Percentiles rank a stretch among this genome's conserved stretches.
Evolutionary conservation across 2,113 vertebrate genomes (phyloP).

Genomic region (Tragelaphus strepsiceros): DNA sequence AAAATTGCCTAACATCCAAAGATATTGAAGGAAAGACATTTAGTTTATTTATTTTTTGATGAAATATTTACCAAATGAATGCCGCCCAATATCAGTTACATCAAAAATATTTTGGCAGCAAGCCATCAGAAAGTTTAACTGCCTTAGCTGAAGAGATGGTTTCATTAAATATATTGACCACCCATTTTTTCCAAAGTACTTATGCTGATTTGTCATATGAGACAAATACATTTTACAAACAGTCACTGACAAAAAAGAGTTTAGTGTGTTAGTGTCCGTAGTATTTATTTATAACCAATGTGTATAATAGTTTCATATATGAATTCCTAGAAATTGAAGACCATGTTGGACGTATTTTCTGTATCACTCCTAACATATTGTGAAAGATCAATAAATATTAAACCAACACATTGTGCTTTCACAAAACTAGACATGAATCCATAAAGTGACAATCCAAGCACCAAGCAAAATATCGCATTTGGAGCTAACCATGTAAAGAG

Average conservation of each 20-base stretch:
- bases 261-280: background rate
- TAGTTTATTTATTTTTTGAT: background rate
- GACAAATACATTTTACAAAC: background rate
- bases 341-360: background rate
- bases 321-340: slow-evolving; percentile 17
- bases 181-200: background rate
- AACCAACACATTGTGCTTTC: slow-evolving; percentile 43
- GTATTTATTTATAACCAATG: background rate
- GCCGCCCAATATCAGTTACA: background rate
- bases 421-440: slow-evolving; percentile 50
- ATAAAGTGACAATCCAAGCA: slow-evolving; percentile 58
- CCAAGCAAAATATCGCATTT: slow-evolving; percentile 57
- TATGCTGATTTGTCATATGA: background rate
- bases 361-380: slow-evolving; percentile 15
- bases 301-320: background rate
- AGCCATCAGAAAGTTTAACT: background rate
- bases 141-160: background rate
- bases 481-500: slow-evolving; percentile 61
- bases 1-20: background rate
- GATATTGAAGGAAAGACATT: background rate
- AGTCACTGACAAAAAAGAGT: background rate
- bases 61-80: slow-evolving; percentile 25
- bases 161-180: slow-evolving; percentile 28
- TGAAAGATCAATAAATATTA: slow-evolving; percentile 58
- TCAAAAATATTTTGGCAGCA: background rate